Conservation (phyloP, 2,113 vertebrate genomes). For the Sylvietta virens region DNA sequence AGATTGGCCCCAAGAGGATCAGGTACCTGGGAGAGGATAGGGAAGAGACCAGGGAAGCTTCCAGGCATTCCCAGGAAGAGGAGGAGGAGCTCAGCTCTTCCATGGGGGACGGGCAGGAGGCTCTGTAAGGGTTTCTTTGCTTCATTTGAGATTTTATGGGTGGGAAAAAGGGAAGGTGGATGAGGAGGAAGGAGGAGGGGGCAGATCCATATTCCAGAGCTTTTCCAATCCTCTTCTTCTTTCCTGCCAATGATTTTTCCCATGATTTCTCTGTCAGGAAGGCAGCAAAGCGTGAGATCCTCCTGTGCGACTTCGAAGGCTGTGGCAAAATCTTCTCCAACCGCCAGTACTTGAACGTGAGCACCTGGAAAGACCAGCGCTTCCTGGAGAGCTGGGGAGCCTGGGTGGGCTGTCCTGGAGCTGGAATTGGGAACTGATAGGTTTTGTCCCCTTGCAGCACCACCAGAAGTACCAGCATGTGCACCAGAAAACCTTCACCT, state of each 20-base stretch:
- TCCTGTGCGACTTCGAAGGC: conserved; percentile 79
- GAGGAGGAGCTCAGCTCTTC: neutral
- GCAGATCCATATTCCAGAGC: neutral
- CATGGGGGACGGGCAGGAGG: rapidly evolving
- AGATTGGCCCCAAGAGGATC: conserved; percentile 49
- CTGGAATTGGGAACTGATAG: neutral
- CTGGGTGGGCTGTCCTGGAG: neutral
- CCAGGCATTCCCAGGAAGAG: neutral
- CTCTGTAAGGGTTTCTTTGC: neutral
- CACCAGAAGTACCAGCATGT: conserved; percentile 79
- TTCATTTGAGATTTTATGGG: neutral
- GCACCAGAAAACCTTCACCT: conserved; percentile 81
- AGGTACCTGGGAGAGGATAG: neutral
- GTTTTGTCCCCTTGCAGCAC: conserved; percentile 42
- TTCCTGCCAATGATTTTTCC: neutral
- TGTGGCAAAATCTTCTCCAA: conserved; percentile 84
- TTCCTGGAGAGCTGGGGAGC: rapidly evolving
- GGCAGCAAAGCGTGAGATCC: conserved; percentile 72
- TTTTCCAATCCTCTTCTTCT: neutral
- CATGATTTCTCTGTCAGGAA: conserved; percentile 60
- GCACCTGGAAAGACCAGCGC: neutral
- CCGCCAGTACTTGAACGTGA: conserved; percentile 82
- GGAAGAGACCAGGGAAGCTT: neutral
- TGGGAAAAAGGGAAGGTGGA: neutral
- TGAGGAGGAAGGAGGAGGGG: neutral